Conservation (phyloP, 2,113 vertebrate genomes). For the Cranoglanis bouderius region DNA sequence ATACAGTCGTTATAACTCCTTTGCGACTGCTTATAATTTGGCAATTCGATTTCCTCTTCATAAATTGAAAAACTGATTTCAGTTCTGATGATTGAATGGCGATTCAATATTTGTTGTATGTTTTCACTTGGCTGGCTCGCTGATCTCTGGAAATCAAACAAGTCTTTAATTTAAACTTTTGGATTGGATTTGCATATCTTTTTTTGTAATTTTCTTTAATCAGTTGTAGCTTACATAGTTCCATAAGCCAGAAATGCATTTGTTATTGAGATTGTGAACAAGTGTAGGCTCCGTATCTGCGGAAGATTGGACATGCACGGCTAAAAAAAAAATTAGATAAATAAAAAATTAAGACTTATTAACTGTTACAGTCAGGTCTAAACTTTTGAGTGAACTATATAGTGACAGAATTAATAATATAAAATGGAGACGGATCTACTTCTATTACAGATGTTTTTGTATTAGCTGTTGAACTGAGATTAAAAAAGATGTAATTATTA, state of each 20-base stretch:
- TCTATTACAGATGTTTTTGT: background rate
- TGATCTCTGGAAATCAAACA: background rate
- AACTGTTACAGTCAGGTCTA: background rate
- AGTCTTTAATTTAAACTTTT: background rate
- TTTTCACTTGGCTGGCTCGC: background rate
- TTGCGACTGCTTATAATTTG: constrained; percentile 7
- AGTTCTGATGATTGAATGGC: background rate
- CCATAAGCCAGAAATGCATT: constrained; percentile 73
- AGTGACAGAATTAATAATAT: background rate
- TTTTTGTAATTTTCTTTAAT: background rate
- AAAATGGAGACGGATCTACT: background rate
- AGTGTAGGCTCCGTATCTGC: constrained; percentile 54
- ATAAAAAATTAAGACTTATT: background rate
- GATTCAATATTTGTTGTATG: background rate
- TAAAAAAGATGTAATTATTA: background rate
- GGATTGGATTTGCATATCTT: background rate
- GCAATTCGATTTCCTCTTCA: background rate
- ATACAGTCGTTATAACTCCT: constrained; percentile 54
- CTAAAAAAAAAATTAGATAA: too few relatives aligned
- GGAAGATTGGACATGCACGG: constrained; percentile 65
- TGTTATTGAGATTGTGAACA: constrained; percentile 68
- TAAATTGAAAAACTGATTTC: background rate
- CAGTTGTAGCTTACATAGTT: background rate
- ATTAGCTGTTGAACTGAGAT: background rate
- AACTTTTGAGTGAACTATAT: background rate